Evolutionary conservation across 2,888 invertebrate genomes (phyloP).

Genomic region (Ceraclea dissimilis): DNA sequence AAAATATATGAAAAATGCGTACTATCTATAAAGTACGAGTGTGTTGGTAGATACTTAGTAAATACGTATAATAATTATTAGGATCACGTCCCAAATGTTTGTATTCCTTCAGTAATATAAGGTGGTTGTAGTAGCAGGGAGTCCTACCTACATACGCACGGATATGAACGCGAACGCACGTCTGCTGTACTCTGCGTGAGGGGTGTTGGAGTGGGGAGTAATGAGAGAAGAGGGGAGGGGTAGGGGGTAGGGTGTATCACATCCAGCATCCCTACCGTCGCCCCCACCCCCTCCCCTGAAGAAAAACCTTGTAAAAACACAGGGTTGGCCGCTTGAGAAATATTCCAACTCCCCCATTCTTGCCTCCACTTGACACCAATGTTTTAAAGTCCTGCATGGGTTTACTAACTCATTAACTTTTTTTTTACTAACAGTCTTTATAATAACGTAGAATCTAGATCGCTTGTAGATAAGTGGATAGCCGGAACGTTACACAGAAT

Average conservation of each 20-base stretch:
- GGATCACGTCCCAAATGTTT: neutral
- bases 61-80: neutral
- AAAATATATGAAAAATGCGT: no score
- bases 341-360: constrained; percentile 14
- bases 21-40: no score
- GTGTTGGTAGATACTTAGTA: no score
- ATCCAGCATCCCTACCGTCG: neutral
- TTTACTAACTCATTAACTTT: constrained; percentile 16
- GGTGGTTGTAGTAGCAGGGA: neutral
- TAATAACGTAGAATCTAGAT: neutral
- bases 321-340: constrained; percentile 22
- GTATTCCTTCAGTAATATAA: constrained; percentile 5
- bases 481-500: no score
- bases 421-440: neutral
- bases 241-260: neutral
- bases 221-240: neutral
- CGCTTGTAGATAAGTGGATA: no score
- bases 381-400: constrained; percentile 13
- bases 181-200: constrained; percentile 13
- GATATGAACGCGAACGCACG: constrained; percentile 25
- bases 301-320: constrained; percentile 26
- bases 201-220: neutral
- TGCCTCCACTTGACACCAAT: constrained; percentile 16
- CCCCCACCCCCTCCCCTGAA: constrained; percentile 6
- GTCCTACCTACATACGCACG: constrained; percentile 23